These are phyloP conservation scores for Phylloscopus whistleri DNA, from an alignment of 2,113 vertebrate species.

Conservation along the genomic window DNA sequence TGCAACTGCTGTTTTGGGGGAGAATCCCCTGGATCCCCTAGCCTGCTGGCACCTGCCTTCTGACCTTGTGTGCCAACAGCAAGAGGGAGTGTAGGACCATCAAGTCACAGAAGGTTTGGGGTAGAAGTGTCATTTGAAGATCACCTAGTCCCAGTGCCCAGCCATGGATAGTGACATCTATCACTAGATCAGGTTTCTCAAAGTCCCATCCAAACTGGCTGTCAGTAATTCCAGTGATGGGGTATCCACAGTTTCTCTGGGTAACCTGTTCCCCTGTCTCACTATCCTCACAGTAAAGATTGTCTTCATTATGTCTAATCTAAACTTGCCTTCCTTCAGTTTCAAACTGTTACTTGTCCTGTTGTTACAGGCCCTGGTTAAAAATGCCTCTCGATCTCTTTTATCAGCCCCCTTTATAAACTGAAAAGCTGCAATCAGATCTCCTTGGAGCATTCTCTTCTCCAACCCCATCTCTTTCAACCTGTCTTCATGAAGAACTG, in stretches of 20 bases:
- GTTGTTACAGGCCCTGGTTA: background rate
- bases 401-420: background rate
- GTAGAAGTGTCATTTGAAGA: background rate
- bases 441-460: background rate
- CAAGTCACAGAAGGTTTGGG: background rate
- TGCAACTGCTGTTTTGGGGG: background rate
- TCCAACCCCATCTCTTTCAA: background rate
- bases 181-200: background rate
- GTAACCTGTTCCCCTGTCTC: background rate
- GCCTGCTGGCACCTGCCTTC: background rate
- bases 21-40: background rate
- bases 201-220: background rate
- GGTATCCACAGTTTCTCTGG: background rate
- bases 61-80: accelerated
- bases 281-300: background rate
- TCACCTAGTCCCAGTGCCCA: background rate
- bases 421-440: background rate
- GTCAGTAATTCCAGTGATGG: background rate
- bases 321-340: background rate
- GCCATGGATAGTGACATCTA: background rate
- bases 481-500: background rate
- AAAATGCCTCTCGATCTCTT: background rate
- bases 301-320: background rate
- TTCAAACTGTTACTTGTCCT: background rate
- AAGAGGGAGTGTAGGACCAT: background rate